Conservation (phyloP, 2,888 invertebrate species). For the Ophion obscuratus region DNA sequence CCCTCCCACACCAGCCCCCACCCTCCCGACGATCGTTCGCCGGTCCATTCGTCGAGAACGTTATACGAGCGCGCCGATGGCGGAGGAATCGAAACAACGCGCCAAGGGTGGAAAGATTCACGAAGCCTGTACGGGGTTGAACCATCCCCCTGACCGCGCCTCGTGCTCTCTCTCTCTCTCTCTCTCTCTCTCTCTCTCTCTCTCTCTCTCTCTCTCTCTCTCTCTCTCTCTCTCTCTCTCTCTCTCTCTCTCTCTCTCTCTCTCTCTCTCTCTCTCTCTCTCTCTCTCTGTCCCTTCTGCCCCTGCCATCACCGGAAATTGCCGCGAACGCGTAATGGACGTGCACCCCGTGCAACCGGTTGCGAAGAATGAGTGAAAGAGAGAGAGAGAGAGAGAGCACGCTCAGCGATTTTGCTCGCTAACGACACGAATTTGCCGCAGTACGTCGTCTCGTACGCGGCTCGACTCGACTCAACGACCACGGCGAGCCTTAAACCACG, state of each 20-base stretch:
- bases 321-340: slow-evolving; percentile 70
- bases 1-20: slow-evolving; percentile 39
- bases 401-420: slow-evolving; percentile 65
- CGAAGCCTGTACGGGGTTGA: slow-evolving; percentile 52
- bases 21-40: background rate
- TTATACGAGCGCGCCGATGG: slow-evolving; percentile 61
- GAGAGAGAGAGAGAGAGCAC: slow-evolving; percentile 24
- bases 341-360: slow-evolving; percentile 62
- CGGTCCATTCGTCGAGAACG: slow-evolving; percentile 68
- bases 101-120: slow-evolving; percentile 38
- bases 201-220: slow-evolving; percentile 15
- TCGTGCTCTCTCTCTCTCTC: background rate
- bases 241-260: background rate
- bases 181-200: background rate
- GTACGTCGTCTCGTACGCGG: slow-evolving; percentile 39
- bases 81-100: slow-evolving; percentile 42
- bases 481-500: slow-evolving; percentile 48
- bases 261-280: background rate
- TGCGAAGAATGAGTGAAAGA: slow-evolving; percentile 49
- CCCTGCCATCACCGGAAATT: slow-evolving; percentile 65
- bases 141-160: slow-evolving; percentile 24
- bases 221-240: background rate
- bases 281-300: slow-evolving; percentile 2
- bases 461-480: slow-evolving; percentile 56
- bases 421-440: slow-evolving; percentile 65